Percentiles rank a stretch among this genome's conserved stretches.
phyloP scores from a whole-genome alignment of 2,888 invertebrate species.

The Drosophila siamana region DNA sequence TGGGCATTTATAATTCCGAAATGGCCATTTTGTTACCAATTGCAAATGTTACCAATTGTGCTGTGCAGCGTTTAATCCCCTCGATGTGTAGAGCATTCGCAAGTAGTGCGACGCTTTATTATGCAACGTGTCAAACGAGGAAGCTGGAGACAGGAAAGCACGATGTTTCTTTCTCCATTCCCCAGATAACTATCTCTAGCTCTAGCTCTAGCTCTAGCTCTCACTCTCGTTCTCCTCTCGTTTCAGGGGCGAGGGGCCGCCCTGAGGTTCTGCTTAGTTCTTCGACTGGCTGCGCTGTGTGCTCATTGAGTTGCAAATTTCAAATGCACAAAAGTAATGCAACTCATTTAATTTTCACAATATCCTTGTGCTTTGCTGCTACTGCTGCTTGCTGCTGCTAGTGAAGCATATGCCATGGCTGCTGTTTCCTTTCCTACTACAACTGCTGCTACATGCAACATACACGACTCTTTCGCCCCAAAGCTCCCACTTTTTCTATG shows the following conservation, averaged over 20 bases:
- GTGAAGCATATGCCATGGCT: conserved; percentile 61
- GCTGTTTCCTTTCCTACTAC: conserved; percentile 1
- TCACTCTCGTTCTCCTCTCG: not conserved
- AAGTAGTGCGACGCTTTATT: conserved; percentile 50
- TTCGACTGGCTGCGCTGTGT: conserved; percentile 44
- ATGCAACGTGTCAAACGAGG: conserved; percentile 68
- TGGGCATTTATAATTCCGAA: not conserved
- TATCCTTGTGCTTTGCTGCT: conserved; percentile 72
- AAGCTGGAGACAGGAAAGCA: conserved; percentile 67
- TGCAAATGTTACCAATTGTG: not conserved
- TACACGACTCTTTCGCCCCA: conserved; percentile 4
- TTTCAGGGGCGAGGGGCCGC: conserved; percentile 4
- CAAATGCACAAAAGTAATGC: conserved; percentile 81
- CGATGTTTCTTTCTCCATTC: conserved; percentile 42
- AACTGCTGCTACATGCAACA: too few relatives aligned
- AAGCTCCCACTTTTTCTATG: conserved; percentile 24
- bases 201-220: not conserved
- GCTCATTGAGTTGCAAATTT: conserved; percentile 81
- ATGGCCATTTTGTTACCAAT: too few relatives aligned
- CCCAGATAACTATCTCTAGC: conserved; percentile 3
- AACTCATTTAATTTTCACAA: conserved; percentile 81
- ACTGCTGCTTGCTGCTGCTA: conserved; percentile 41
- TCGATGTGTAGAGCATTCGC: conserved; percentile 26
- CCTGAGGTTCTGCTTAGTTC: conserved; percentile 15
- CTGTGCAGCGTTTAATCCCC: not conserved